Percentiles rank a stretch among this genome's conserved stretches.
Evolutionary conservation across 1,140 invertebrate species (phyloP).

Genomic region (Drosophila melanogaster): DNA sequence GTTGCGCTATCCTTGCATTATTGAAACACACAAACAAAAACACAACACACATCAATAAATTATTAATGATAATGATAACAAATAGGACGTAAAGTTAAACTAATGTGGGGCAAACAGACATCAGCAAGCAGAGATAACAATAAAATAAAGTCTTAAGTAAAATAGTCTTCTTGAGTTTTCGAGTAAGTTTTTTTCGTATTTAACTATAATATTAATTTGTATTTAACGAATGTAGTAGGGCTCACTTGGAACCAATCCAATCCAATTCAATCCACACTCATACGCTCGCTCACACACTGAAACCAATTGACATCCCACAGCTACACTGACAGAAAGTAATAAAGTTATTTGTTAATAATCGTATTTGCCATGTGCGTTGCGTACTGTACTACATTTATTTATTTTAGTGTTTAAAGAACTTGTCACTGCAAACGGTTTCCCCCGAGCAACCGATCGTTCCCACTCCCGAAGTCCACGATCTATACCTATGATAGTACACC

Average conservation of each 20-base stretch:
- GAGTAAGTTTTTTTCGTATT: slow-evolving; percentile 56
- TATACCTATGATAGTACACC: slow-evolving; percentile 6
- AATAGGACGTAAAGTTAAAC: slow-evolving; percentile 68
- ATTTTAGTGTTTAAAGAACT: slow-evolving; percentile 55
- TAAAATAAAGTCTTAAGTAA: slow-evolving; percentile 53
- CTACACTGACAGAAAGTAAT: slow-evolving; percentile 37
- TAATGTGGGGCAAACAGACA: slow-evolving; percentile 39
- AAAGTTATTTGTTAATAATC: slow-evolving; percentile 78
- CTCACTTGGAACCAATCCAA: slow-evolving; percentile 18
- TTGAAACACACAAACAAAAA: slow-evolving; percentile 21
- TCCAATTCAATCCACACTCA: slow-evolving; percentile 8
- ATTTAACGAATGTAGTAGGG: slow-evolving; percentile 46
- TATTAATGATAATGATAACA: slow-evolving; percentile 74
- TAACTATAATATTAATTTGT: slow-evolving; percentile 47
- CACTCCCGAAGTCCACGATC: slow-evolving; percentile 13
- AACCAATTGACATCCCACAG: slow-evolving; percentile 29
- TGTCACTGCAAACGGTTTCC: slow-evolving; percentile 63
- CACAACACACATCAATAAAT: slow-evolving; percentile 40
- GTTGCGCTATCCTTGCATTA: slow-evolving; percentile 55
- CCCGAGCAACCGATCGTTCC: slow-evolving; percentile 22
- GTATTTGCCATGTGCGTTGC: slow-evolving; percentile 73
- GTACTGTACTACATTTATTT: slow-evolving; percentile 68
- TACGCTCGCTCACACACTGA: slow-evolving; percentile 22
- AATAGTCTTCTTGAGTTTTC: slow-evolving; percentile 59
- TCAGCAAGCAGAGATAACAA: slow-evolving; percentile 47